Conservation (phyloP, 2,888 invertebrate species). For the Escarpia spicata region DNA sequence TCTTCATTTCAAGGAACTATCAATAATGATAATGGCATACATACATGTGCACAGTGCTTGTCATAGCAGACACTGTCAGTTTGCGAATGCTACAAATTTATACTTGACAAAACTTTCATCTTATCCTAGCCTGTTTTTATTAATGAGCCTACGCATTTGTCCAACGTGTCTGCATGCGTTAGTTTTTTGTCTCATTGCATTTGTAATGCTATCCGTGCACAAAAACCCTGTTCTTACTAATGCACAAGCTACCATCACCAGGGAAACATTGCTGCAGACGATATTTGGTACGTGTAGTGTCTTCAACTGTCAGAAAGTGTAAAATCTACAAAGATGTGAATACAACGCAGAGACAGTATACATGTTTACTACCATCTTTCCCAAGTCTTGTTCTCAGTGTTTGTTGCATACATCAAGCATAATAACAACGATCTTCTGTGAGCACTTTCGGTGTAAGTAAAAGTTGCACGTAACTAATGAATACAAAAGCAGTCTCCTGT, state of each 20-base stretch:
- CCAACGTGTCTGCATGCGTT: too few relatives aligned
- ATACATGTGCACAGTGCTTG: neutral
- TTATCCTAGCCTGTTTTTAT: too few relatives aligned
- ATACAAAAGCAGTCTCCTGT: neutral
- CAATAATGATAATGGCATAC: neutral
- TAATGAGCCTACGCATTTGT: too few relatives aligned
- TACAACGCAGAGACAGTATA: neutral
- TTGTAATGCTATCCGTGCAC: too few relatives aligned
- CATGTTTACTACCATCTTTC: conserved; percentile 5
- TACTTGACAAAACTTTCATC: neutral
- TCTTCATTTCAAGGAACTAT: neutral
- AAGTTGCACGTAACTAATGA: neutral
- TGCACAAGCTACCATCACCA: neutral
- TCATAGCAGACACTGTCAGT: neutral
- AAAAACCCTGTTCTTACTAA: neutral
- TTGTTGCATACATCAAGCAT: neutral
- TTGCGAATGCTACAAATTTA: neutral
- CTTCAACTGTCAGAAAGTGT: too few relatives aligned
- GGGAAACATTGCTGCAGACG: neutral
- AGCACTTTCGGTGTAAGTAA: neutral
- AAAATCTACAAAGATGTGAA: neutral
- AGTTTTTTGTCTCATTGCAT: too few relatives aligned
- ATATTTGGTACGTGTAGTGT: too few relatives aligned
- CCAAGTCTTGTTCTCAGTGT: neutral
- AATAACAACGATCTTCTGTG: neutral